Conservation (phyloP, 1,140 invertebrate genomes). For the Dinoponera quadriceps region DNA sequence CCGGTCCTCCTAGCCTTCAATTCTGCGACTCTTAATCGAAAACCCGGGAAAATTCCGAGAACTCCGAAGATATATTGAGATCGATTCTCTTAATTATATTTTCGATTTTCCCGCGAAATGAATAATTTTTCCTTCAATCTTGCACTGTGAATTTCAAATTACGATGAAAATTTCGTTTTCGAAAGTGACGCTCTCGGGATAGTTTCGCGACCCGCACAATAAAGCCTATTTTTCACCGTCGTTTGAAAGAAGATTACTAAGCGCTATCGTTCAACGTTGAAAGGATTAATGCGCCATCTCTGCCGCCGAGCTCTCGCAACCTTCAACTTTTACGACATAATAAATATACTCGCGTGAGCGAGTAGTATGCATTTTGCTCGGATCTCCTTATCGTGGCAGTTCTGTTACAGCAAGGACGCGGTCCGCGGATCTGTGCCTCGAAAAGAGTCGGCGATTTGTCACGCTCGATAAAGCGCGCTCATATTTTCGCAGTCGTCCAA, state of each 20-base stretch:
- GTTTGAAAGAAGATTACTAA: background rate
- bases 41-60: background rate
- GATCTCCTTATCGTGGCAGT: constrained; percentile 24
- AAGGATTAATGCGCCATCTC: constrained; percentile 5
- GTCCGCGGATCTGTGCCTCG: constrained; percentile 23
- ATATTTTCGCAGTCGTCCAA: constrained; percentile 65
- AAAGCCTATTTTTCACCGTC: background rate
- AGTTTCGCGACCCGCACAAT: background rate
- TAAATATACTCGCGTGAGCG: constrained; percentile 37
- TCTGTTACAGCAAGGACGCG: constrained; percentile 29
- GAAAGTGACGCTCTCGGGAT: background rate
- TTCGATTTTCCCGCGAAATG: constrained; percentile 5
- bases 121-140: background rate
- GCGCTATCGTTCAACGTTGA: constrained; percentile 31
- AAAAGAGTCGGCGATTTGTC: constrained; percentile 67
- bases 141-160: background rate
- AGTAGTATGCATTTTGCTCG: constrained; percentile 30
- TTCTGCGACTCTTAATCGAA: background rate
- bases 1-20: too few relatives aligned
- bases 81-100: background rate
- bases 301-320: background rate
- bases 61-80: too few relatives aligned
- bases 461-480: constrained; percentile 71
- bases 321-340: constrained; percentile 18
- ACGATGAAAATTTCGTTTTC: too few relatives aligned